Evolutionary conservation across 2,888 invertebrate genomes (phyloP).

Genomic region (Drosophila mimica): DNA sequence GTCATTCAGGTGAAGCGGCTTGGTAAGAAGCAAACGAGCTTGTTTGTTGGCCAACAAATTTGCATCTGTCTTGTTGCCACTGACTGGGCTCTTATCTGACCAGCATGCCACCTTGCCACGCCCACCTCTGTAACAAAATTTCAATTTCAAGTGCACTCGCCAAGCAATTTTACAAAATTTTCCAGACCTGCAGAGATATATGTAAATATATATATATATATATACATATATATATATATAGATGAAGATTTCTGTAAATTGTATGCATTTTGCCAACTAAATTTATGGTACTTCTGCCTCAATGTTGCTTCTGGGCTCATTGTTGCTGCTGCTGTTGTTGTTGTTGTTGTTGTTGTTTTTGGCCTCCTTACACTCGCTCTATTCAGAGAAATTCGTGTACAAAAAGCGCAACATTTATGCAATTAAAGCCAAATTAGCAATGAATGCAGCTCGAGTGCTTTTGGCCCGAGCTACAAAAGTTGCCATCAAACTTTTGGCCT

Average conservation of each 20-base stretch:
- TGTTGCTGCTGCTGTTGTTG: conserved; percentile 28
- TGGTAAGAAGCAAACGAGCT: conserved; percentile 72
- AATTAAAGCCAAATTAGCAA: conserved; percentile 82
- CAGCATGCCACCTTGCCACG: conserved; percentile 7
- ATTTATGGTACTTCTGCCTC: conserved; percentile 66
- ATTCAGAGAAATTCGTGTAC: conserved; percentile 66
- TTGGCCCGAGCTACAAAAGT: conserved; percentile 73
- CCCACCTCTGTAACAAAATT: conserved; percentile 53
- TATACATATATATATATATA: conserved; percentile 25
- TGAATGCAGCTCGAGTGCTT: conserved; percentile 80
- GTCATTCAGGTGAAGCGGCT: conserved; percentile 55
- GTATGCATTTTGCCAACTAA: conserved; percentile 59
- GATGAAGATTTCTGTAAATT: conserved; percentile 36
- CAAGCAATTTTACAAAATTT: conserved; percentile 72
- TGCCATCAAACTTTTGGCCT: conserved; percentile 81
- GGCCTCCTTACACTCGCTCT: conserved; percentile 22
- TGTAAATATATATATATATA: conserved; percentile 8
- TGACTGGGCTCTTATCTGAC: conserved; percentile 44
- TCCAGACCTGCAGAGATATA: conserved; percentile 33
- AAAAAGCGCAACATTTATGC: conserved; percentile 81
- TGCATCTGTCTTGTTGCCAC: conserved; percentile 61
- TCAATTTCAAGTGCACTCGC: conserved; percentile 78
- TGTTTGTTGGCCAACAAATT: conserved; percentile 63
- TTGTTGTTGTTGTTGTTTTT: conserved; percentile 3
- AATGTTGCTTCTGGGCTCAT: conserved; percentile 20